These are phyloP conservation scores for Ranitomeya imitator DNA, from an alignment of 2,113 vertebrate genomes.

Conservation along the genomic window DNA sequence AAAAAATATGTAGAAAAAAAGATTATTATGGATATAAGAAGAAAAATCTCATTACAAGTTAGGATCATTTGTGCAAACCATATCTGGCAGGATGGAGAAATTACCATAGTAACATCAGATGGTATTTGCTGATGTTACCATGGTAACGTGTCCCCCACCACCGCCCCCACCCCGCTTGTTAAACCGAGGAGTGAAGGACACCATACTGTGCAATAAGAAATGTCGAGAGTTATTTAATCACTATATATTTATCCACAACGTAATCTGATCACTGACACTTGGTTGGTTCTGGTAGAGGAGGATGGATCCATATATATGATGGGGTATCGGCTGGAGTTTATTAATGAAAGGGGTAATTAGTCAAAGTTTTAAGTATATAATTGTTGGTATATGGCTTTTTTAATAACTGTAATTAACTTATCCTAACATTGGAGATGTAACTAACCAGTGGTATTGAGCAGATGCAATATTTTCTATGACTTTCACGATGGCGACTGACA, in stretches of 20 bases:
- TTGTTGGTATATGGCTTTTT: background rate
- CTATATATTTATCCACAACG: conserved; percentile 19
- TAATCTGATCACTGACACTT: conserved; percentile 33
- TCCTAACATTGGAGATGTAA: background rate
- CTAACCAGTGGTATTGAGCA: background rate
- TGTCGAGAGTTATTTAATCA: conserved; percentile 40
- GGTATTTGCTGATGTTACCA: conserved; percentile 45
- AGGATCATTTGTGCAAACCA: conserved; percentile 45
- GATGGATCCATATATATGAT: background rate
- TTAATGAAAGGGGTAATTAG: background rate
- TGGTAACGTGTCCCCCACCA: background rate
- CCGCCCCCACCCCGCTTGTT: background rate
- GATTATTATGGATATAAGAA: conserved; percentile 41
- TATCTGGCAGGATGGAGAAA: conserved; percentile 36
- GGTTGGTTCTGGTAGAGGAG: background rate
- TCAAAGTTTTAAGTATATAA: background rate
- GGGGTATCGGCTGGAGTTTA: background rate
- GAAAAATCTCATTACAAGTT: conserved; percentile 46
- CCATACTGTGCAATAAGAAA: conserved; percentile 26
- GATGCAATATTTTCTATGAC: background rate
- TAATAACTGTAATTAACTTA: conserved; percentile 12
- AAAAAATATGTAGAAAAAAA: background rate
- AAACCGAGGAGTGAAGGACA: conserved; percentile 14
- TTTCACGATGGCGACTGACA: too few species aligned
- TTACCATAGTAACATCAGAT: conserved; percentile 46